Evolutionary conservation across 2,113 vertebrate genomes (phyloP), one percentile per base, ranked within the genome.

Genomic region (Hippocampus guttulatus): DNA sequence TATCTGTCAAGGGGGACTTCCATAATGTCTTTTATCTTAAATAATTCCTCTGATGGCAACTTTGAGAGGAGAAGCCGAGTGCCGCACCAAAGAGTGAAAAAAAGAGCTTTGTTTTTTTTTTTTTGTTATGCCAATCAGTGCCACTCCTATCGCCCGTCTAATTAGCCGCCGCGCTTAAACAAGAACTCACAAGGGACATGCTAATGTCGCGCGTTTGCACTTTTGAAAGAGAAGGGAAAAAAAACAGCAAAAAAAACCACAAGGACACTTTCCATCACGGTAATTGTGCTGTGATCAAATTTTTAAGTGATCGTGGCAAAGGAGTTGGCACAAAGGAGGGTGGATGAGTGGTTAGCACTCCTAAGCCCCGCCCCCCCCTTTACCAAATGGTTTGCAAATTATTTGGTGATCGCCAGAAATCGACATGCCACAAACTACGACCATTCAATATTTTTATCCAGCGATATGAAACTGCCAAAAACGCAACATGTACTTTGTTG

Each of bases 1-100:
- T 93, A 92, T 92, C 85, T 93, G 94, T 94, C 94, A 94, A 90
- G 90, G 89, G 93, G 88, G 87, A 85, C 92, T 93, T 92, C 92
- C 78, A 64, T 85, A 92, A 92, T 93, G 92, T 94, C 93, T 95
- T 96, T 96, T 94, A 96, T 97, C 93, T 95, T 92, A 90, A 94
- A 95, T 95, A 93, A 96, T 94, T 95, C 94, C 93, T 96, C 92
- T 94, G 95, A 95, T 95, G 94, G 92, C 91, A 95, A 93, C 91
- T 95, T 94, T 94, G 89, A 93, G 92, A 90, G 93, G 92, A 92
- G 90, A 90, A 27, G 92, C 92, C 91, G 60, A 58, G 61, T 90
- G 91, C 61, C 45, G 8, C 14, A 15, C 20, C 41, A 60, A 61
- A 61, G 27, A 61, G 88, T 88, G 87, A 91, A 85, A 90, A 45